Evolutionary conservation across 2,888 invertebrate genomes (phyloP).

Genomic region (Hirtodrosophila cameraria): DNA sequence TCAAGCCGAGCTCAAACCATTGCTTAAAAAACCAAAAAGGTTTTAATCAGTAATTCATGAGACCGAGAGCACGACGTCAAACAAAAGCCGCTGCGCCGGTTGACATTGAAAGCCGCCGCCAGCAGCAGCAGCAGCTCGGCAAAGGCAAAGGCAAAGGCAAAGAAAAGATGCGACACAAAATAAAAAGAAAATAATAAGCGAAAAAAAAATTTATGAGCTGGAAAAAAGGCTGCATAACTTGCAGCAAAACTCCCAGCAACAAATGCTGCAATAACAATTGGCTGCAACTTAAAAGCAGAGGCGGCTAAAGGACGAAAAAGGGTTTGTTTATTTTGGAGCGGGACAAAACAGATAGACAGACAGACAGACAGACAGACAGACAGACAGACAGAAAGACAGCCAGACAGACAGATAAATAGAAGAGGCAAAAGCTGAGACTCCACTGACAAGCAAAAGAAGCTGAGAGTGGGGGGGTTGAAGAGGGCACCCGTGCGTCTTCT

Average conservation of each 20-base stretch:
- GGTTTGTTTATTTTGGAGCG: slow-evolving; percentile 61
- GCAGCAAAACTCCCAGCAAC: slow-evolving; percentile 29
- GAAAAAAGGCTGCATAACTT: slow-evolving; percentile 59
- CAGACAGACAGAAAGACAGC: not conserved
- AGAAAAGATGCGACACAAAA: slow-evolving; percentile 19
- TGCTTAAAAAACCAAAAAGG: slow-evolving; percentile 66
- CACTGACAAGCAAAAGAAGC: slow-evolving; percentile 42
- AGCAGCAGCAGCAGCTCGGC: slow-evolving; percentile 1
- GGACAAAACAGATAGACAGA: slow-evolving; percentile 25
- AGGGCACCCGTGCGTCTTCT: slow-evolving; percentile 48
- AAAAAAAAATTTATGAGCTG: slow-evolving; percentile 78
- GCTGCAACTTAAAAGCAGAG: slow-evolving; percentile 72
- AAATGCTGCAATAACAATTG: slow-evolving; percentile 72
- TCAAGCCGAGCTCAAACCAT: slow-evolving; percentile 19
- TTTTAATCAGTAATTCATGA: slow-evolving; percentile 81
- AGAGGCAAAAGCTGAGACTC: slow-evolving; percentile 32
- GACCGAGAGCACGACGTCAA: slow-evolving; percentile 68
- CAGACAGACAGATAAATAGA: slow-evolving; percentile 46
- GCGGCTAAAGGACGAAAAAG: slow-evolving; percentile 42
- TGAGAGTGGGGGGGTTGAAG: not conserved
- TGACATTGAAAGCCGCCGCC: slow-evolving; percentile 67
- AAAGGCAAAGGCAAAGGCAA: slow-evolving; percentile 19
- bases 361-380: slow-evolving; percentile 4
- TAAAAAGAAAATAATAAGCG: slow-evolving; percentile 7
- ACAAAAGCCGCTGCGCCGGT: slow-evolving; percentile 74